These are phyloP conservation scores for Eudyptes chrysolophus DNA, from an alignment of 2,113 vertebrate genomes.

Conservation along the genomic window DNA sequence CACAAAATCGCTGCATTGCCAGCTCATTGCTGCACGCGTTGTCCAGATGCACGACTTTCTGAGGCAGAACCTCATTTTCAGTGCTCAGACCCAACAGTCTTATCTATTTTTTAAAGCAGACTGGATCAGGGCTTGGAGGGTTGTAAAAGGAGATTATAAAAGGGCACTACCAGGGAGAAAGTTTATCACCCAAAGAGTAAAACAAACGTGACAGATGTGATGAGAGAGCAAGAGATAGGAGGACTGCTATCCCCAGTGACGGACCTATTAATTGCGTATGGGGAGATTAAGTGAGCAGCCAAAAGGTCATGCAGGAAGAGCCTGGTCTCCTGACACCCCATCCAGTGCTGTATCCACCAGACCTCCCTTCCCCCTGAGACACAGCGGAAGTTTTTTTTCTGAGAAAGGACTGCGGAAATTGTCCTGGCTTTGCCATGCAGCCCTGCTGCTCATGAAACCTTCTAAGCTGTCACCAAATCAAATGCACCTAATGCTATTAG, in stretches of 20 bases:
- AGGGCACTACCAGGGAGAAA: not conserved
- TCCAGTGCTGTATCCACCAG: not conserved
- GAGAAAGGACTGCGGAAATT: not conserved
- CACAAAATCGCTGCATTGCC: not conserved
- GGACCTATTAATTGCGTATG: not conserved
- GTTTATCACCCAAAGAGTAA: not conserved
- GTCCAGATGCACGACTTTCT: not conserved
- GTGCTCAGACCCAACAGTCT: not conserved
- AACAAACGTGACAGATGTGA: not conserved
- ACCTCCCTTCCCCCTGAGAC: not conserved
- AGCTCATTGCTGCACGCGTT: fast-evolving
- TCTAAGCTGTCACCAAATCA: not conserved
- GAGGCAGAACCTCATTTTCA: not conserved
- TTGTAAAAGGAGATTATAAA: not conserved
- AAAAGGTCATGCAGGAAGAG: slow-evolving; percentile 22
- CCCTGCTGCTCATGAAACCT: not conserved
- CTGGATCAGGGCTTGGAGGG: not conserved
- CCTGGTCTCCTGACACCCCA: not conserved
- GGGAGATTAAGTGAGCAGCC: slow-evolving; percentile 7
- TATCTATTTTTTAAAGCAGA: not conserved
- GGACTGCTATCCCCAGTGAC: not conserved
- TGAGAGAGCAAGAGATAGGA: not conserved
- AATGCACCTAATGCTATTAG: not conserved
- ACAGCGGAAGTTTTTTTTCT: not conserved
- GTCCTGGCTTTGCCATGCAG: not conserved